A percentile compares a stretch with the other conserved stretches of the same genome.
Evolutionary conservation across 2,888 invertebrate species (phyloP).

Genomic region (Zonitis immaculata): DNA sequence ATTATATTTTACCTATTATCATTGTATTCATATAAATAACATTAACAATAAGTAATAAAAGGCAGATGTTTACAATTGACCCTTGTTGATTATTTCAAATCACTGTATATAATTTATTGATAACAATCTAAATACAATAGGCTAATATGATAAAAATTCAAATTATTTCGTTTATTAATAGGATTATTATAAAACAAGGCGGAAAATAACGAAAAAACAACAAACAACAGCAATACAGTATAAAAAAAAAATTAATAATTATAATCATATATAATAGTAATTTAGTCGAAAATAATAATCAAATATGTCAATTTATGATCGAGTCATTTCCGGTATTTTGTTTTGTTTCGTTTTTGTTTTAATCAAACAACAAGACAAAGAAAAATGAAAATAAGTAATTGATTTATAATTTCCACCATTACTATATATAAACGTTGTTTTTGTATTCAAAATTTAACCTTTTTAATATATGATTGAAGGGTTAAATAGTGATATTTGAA

Average conservation of each 20-base stretch:
- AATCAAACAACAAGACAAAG: neutral
- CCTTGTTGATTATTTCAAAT: neutral
- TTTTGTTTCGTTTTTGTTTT: no score
- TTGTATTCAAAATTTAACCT: neutral
- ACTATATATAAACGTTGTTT: neutral
- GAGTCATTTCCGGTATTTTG: slow-evolving; percentile 8
- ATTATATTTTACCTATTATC: no score
- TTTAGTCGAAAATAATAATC: neutral
- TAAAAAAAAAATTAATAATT: neutral
- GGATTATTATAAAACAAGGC: neutral
- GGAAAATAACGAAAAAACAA: neutral
- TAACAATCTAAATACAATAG: neutral
- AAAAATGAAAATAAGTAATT: neutral
- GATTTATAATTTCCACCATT: slow-evolving; percentile 5
- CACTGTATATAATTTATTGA: neutral
- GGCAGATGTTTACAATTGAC: neutral
- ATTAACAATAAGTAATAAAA: neutral
- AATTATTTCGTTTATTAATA: neutral
- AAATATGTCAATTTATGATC: slow-evolving; percentile 5
- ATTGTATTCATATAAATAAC: neutral
- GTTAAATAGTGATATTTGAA: neutral
- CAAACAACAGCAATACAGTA: no score
- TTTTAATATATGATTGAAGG: neutral
- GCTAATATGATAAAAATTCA: neutral
- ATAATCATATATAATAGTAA: neutral